Evolutionary conservation across 1,140 invertebrate genomes (phyloP).

Genomic region (Dolichoris vasculosae): DNA sequence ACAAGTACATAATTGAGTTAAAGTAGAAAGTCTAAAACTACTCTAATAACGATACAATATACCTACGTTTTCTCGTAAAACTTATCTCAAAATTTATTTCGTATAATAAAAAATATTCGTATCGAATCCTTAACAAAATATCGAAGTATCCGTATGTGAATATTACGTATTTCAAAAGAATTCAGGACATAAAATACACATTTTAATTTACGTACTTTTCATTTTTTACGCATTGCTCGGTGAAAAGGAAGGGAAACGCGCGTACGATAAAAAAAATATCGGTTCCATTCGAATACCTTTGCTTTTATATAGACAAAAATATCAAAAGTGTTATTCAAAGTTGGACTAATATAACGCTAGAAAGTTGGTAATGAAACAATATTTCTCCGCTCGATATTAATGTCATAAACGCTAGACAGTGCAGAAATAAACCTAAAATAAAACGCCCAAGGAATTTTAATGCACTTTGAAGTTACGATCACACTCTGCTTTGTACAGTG

Average conservation of each 20-base stretch:
- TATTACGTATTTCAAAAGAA: not conserved
- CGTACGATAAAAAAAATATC: not conserved
- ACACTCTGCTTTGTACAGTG: not conserved
- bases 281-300: not conserved
- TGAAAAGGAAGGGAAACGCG: not conserved
- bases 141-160: not conserved
- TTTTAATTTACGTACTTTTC: conserved; percentile 14
- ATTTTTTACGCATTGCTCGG: not conserved
- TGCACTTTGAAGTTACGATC: not conserved
- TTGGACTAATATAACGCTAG: not conserved
- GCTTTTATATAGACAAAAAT: not conserved
- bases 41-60: not conserved
- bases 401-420: not conserved
- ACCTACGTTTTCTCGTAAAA: not conserved
- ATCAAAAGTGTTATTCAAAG: not conserved
- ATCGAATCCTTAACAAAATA: not conserved
- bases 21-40: conserved; percentile 29
- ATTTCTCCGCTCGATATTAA: not conserved
- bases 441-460: not conserved
- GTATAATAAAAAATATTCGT: not conserved
- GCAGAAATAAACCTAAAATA: not conserved
- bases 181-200: not conserved
- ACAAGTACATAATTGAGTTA: conserved; percentile 16
- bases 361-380: not conserved
- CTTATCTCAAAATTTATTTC: not conserved